Evolutionary conservation across 2,797 vertebrate genomes (phyloP).

Genomic region (Fistularia tabacaria): DNA sequence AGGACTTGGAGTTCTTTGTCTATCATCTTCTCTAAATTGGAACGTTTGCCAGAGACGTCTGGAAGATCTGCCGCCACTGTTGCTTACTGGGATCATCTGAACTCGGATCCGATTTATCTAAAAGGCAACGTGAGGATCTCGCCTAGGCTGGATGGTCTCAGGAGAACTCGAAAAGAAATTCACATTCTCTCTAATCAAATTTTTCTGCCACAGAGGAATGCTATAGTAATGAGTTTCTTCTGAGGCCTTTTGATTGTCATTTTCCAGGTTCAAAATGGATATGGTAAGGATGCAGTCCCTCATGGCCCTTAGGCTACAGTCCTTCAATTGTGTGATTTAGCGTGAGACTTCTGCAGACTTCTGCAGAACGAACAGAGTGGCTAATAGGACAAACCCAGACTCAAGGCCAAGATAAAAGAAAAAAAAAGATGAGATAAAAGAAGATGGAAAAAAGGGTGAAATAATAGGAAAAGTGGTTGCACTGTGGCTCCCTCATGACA

Average conservation of each 20-base stretch:
- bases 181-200: constrained; percentile 59
- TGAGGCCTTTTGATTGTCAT: constrained; percentile 54
- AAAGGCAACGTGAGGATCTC: constrained; percentile 38
- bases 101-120: constrained; percentile 67
- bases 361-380: constrained; percentile 46
- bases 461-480: constrained; percentile 49
- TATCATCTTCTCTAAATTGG: constrained; percentile 42
- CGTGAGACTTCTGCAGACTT: constrained; percentile 53
- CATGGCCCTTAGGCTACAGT: constrained; percentile 53
- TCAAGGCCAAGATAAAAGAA: constrained; percentile 42
- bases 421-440: constrained; percentile 34
- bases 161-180: constrained; percentile 66
- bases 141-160: constrained; percentile 38
- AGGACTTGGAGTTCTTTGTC: constrained; percentile 36
- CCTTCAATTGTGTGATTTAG: constrained; percentile 58
- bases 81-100: constrained; percentile 44
- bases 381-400: constrained; percentile 61
- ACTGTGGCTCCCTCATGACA: constrained; percentile 40
- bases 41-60: constrained; percentile 9
- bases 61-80: constrained; percentile 32
- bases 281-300: constrained; percentile 47
- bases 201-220: constrained; percentile 65
- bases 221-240: constrained; percentile 67
- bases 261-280: constrained; percentile 65
- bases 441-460: constrained; percentile 11